A percentile compares a stretch with the other conserved stretches of the same genome.
phyloP scores from a whole-genome alignment of 2,113 vertebrate species.

The Pachyramphus minor region DNA sequence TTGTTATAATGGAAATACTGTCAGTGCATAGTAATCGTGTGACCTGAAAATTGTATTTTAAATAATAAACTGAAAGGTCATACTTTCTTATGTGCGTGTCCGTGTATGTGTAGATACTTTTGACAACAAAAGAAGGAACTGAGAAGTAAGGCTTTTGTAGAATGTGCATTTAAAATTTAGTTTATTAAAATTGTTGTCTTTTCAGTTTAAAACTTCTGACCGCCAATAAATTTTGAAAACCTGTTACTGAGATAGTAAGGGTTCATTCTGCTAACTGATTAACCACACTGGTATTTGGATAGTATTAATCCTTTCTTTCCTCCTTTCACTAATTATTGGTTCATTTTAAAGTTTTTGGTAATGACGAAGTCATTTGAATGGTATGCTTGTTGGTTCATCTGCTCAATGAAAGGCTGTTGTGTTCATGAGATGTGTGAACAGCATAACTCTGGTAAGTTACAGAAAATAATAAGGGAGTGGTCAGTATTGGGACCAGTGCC shows the following conservation, averaged over 20 bases:
- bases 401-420: background rate
- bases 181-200: background rate
- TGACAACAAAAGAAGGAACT: background rate
- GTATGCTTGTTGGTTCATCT: background rate
- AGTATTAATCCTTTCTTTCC: background rate
- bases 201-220: background rate
- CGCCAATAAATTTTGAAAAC: background rate
- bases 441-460: background rate
- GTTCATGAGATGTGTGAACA: background rate
- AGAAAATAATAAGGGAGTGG: background rate
- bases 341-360: background rate
- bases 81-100: background rate
- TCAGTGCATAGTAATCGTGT: background rate
- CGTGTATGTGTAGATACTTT: background rate
- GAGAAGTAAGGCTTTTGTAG: background rate
- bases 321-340: background rate
- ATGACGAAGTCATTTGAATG: background rate
- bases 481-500: background rate
- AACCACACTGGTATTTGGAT: background rate
- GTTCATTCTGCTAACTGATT: background rate
- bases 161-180: background rate
- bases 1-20: background rate
- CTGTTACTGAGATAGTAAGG: background rate
- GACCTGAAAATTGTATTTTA: constrained; percentile 17
- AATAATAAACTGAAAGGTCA: background rate